Conservation (phyloP, 2,113 vertebrate genomes). For the Pelmatolapia mariae region DNA sequence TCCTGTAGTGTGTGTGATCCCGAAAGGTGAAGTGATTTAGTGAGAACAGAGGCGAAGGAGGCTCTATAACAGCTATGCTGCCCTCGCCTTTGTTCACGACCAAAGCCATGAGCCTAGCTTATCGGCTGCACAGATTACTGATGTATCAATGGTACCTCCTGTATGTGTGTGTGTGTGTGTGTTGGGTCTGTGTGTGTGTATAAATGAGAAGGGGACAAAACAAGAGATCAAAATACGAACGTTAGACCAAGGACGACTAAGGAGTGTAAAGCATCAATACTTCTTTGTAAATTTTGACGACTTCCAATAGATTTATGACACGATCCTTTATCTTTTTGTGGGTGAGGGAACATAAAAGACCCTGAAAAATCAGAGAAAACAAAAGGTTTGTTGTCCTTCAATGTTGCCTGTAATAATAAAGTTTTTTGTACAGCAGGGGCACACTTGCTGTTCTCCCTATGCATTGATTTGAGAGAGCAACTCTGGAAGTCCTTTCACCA, state of each 20-base stretch:
- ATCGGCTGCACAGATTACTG: conserved; percentile 52
- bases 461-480: not conserved
- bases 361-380: not conserved
- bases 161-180: not conserved
- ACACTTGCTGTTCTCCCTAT: not conserved
- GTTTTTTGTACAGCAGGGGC: not conserved
- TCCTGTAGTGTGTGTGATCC: conserved; percentile 18
- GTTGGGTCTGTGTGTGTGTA: not conserved
- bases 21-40: conserved; percentile 52
- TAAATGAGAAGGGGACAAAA: not conserved
- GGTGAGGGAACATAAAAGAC: not conserved
- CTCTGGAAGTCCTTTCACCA: not conserved
- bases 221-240: not conserved
- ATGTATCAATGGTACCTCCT: conserved; percentile 1
- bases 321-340: not conserved
- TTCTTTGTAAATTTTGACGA: not conserved
- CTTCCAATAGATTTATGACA: not conserved
- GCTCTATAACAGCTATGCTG: conserved; percentile 40
- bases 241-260: not conserved
- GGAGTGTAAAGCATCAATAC: not conserved
- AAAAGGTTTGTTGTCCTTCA: not conserved
- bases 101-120: conserved; percentile 37
- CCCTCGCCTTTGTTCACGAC: conserved; percentile 50
- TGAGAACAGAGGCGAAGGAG: conserved; percentile 34
- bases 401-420: not conserved